These are phyloP conservation scores for Girardinichthys multiradiatus DNA, from an alignment of 2,113 vertebrate genomes.

Conservation along the genomic window DNA sequence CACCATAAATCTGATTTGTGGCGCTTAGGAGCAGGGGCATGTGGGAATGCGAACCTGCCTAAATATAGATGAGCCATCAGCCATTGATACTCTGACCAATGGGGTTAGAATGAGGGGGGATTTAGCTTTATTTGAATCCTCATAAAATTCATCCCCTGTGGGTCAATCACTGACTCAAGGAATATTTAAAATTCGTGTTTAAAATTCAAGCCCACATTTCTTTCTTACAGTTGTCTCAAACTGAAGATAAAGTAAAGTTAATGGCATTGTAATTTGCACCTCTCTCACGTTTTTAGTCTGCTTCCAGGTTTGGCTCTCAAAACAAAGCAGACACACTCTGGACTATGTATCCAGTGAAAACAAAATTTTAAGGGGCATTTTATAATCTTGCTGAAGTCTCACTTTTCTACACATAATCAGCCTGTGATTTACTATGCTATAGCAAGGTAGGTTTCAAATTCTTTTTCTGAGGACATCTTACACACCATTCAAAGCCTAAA, in stretches of 20 bases:
- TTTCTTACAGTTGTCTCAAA: background rate
- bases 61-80: constrained; percentile 79
- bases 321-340: background rate
- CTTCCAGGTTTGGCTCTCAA: background rate
- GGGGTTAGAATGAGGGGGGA: constrained; percentile 69
- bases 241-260: background rate
- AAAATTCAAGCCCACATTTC: background rate
- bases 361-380: background rate
- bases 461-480: too few relatives aligned
- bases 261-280: background rate
- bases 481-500: too few relatives aligned
- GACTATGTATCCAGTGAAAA: background rate
- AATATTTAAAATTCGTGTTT: background rate
- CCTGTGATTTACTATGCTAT: background rate
- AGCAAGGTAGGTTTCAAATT: too few relatives aligned
- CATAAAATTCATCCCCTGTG: constrained; percentile 48
- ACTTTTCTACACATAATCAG: background rate
- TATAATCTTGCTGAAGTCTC: background rate
- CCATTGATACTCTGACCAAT: constrained; percentile 75
- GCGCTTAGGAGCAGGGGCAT: constrained; percentile 71
- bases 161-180: constrained; percentile 8
- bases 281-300: background rate
- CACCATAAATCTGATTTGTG: constrained; percentile 77
- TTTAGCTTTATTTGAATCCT: constrained; percentile 65
- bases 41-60: constrained; percentile 79